A percentile compares a stretch with the other conserved stretches of the same genome.
Evolutionary conservation across 2,113 vertebrate genomes (phyloP).

Genomic region (Rutilus rutilus): DNA sequence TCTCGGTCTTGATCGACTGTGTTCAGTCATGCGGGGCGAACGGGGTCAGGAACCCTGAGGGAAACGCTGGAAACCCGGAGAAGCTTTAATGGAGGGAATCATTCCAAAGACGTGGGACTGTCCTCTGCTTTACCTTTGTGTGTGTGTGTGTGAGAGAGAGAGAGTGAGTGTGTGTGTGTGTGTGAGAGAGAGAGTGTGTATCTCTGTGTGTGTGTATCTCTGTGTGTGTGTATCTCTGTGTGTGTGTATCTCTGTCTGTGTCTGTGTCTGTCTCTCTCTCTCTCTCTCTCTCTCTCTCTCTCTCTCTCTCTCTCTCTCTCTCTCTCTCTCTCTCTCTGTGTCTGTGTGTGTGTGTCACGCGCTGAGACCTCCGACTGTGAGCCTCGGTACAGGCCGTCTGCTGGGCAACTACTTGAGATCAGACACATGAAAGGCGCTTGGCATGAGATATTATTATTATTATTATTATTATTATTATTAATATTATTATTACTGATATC

Average conservation of each 20-base stretch:
- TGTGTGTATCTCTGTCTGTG: too few relatives aligned
- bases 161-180: too few relatives aligned
- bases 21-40: background rate
- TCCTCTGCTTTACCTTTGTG: background rate
- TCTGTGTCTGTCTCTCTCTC: too few relatives aligned
- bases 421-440: conserved; percentile 24
- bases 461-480: conserved; percentile 6
- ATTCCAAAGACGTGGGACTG: conserved; percentile 11
- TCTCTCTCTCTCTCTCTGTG: background rate
- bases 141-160: background rate
- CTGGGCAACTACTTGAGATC: conserved; percentile 13
- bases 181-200: background rate
- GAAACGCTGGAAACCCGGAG: background rate
- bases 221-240: too few relatives aligned
- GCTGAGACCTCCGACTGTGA: conserved; percentile 34
- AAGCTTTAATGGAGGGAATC: background rate
- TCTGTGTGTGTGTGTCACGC: background rate
- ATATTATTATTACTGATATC: conserved; percentile 27
- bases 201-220: background rate
- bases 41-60: background rate
- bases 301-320: too few relatives aligned
- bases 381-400: background rate
- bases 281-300: too few relatives aligned
- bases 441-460: conserved; percentile 13
- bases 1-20: background rate